A percentile compares a stretch with the other conserved stretches of the same genome.
Evolutionary conservation across 1,140 invertebrate genomes (phyloP).

Genomic region (Leptinotarsa lineolata): DNA sequence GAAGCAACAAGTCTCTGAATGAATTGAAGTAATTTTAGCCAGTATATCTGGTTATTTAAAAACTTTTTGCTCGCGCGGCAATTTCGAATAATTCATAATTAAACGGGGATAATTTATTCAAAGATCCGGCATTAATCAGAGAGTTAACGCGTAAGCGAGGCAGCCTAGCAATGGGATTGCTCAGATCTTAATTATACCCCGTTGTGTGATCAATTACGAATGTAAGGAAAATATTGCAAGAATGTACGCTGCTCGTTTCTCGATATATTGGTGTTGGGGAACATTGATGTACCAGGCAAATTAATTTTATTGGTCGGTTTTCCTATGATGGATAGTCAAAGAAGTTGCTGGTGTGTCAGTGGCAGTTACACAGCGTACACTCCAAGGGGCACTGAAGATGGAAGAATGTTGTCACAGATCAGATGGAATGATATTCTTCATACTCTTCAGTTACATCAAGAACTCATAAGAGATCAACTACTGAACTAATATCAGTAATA

Average conservation of each 20-base stretch:
- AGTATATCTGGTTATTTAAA: background rate
- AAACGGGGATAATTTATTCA: slow-evolving; percentile 9
- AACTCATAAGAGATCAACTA: no score
- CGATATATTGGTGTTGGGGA: slow-evolving; percentile 5
- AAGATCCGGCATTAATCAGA: slow-evolving; percentile 15
- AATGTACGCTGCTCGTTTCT: background rate
- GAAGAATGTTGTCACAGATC: background rate
- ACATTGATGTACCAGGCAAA: slow-evolving; percentile 5
- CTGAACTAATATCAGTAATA: no score
- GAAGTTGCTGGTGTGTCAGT: no score
- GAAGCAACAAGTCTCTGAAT: background rate
- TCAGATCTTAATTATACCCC: slow-evolving; percentile 12
- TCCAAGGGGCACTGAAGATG: background rate
- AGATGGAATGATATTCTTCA: no score
- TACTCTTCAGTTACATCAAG: background rate
- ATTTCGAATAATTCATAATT: slow-evolving; percentile 4
- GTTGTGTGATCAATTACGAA: slow-evolving; percentile 3
- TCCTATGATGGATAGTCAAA: background rate
- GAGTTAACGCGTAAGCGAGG: slow-evolving; percentile 17
- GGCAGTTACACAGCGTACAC: background rate
- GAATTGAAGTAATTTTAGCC: background rate
- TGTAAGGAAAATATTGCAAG: slow-evolving; percentile 1
- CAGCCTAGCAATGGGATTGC: slow-evolving; percentile 4
- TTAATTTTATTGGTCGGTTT: slow-evolving; percentile 2
- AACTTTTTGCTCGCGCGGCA: background rate